phyloP scores from a whole-genome alignment of 2,797 vertebrate species.

The Sebastes alutus region DNA sequence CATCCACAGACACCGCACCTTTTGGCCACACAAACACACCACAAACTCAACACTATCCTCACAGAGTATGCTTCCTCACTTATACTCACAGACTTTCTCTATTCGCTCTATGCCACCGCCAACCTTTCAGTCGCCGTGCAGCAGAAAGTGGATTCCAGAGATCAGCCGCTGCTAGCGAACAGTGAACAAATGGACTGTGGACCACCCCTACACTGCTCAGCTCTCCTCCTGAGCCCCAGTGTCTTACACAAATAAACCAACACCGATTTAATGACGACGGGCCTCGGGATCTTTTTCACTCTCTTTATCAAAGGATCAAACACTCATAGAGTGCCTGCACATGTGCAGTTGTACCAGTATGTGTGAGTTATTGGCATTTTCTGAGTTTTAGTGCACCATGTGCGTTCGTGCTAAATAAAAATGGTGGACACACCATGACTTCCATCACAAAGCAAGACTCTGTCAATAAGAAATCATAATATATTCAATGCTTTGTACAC shows the following conservation, averaged over 20 bases:
- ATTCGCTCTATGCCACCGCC: constrained; percentile 1
- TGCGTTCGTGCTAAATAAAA: not conserved
- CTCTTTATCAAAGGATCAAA: constrained; percentile 69
- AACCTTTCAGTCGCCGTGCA: constrained; percentile 13
- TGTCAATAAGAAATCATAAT: not conserved
- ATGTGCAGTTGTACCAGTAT: not conserved
- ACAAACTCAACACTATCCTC: constrained; percentile 6
- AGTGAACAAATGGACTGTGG: constrained; percentile 65
- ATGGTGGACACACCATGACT: not conserved
- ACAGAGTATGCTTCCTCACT: not conserved
- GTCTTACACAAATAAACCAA: constrained; percentile 81
- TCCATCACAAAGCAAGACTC: not conserved
- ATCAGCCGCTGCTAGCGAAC: constrained; percentile 41
- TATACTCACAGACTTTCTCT: not conserved
- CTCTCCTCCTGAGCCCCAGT: constrained; percentile 54
- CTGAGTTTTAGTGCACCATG: not conserved
- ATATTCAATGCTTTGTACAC: not conserved
- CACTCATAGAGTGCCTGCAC: constrained; percentile 15
- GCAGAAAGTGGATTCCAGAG: constrained; percentile 60
- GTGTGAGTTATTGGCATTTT: not conserved
- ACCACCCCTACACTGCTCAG: constrained; percentile 68
- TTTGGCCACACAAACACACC: not conserved
- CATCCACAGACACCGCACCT: not conserved
- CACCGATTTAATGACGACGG: constrained; percentile 74
- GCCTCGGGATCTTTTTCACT: constrained; percentile 67